Conservation (phyloP, 2,113 vertebrate species). For the Bathybates hornii region DNA sequence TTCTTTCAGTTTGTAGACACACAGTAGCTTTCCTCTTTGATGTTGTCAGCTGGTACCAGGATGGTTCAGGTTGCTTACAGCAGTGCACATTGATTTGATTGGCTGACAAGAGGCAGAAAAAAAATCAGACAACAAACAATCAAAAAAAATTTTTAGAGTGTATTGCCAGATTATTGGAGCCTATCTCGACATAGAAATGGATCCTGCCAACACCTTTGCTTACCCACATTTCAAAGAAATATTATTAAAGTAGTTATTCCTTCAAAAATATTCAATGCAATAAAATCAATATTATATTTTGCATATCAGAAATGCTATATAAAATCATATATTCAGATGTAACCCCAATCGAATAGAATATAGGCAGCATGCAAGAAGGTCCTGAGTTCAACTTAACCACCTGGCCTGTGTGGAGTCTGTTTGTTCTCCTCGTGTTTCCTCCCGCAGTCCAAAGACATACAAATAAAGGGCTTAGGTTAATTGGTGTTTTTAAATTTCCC, state of each 20-base stretch:
- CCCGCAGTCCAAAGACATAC: not conserved
- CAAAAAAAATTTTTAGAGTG: fast-evolving
- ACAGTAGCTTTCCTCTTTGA: not conserved
- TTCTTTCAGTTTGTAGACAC: not conserved
- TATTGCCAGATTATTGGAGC: not conserved
- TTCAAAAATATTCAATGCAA: not conserved
- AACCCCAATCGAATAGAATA: not conserved
- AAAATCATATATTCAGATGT: not conserved
- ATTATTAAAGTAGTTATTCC: not conserved
- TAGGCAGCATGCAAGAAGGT: not conserved
- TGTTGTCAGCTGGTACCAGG: not conserved
- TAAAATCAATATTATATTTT: not conserved
- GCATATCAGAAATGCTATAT: not conserved
- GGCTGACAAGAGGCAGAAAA: not conserved
- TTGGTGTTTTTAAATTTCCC: not conserved
- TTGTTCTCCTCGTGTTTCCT: not conserved
- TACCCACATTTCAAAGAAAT: not conserved
- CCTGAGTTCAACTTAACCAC: not conserved
- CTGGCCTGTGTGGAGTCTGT: not conserved
- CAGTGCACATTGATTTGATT: not conserved
- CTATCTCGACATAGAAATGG: not conserved
- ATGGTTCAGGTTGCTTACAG: not conserved
- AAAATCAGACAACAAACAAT: not conserved
- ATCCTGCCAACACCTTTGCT: not conserved
- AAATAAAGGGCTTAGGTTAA: not conserved